Conservation (phyloP, 2,797 vertebrate genomes). For the Melanotaenia boesemani region DNA sequence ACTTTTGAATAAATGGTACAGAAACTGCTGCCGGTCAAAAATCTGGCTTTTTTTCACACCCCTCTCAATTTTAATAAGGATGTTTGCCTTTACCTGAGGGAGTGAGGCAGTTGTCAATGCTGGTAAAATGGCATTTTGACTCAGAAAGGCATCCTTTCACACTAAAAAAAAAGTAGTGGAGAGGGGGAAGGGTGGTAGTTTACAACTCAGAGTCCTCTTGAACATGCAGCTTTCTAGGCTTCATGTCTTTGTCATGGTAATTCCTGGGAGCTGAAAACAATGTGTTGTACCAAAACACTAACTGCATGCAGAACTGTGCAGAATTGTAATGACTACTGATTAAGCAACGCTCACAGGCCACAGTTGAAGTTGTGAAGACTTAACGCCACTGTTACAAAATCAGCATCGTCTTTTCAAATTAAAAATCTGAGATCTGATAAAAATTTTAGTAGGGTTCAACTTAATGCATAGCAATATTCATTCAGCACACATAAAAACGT, state of each 20-base stretch:
- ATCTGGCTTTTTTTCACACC: neutral
- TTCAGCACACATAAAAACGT: constrained; percentile 1
- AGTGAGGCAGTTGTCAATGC: constrained; percentile 19
- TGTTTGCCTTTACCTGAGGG: neutral
- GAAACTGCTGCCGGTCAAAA: constrained; percentile 17
- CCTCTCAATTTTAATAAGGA: constrained; percentile 1
- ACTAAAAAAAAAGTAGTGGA: constrained; percentile 8
- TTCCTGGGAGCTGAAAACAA: constrained; percentile 47
- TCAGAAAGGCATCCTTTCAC: constrained; percentile 32
- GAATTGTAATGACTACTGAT: constrained; percentile 44
- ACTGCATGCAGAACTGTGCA: constrained; percentile 43
- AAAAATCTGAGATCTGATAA: neutral
- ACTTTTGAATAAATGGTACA: constrained; percentile 1
- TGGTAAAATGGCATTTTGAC: constrained; percentile 44
- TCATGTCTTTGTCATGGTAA: constrained; percentile 72
- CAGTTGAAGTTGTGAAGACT: constrained; percentile 8
- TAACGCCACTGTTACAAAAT: neutral
- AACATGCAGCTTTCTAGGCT: constrained; percentile 29
- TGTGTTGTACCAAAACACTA: constrained; percentile 52
- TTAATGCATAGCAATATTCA: too few species aligned
- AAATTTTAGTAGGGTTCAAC: neutral
- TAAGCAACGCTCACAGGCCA: constrained; percentile 20
- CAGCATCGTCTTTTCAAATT: neutral
- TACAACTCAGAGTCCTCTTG: constrained; percentile 48
- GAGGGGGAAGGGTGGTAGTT: constrained; percentile 33